Base-by-base conservation (phyloP, 2,797 vertebrate genomes). In the Tenualosa ilisha region DNA sequence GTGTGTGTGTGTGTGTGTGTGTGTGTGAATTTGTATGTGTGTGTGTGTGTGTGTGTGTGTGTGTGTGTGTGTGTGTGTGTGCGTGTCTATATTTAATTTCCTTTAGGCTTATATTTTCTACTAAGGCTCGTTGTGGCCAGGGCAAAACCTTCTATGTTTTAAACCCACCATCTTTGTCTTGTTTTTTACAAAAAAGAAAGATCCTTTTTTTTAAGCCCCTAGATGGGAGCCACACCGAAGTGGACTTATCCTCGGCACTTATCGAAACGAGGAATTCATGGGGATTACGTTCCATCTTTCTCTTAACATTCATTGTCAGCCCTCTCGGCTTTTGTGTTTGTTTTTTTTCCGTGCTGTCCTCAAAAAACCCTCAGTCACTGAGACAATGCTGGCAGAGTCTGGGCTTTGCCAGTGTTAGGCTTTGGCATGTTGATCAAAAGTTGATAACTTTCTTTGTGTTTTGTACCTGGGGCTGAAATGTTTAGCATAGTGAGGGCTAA, bases 161-260 rank as follows among this genome's bases (percentile, higher is more conserved):
- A 92, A 92, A 86, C 89, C 87, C 85, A 85, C 40, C 17, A 79
- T 82, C 83, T 90, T 88, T 84, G 82, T 85, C 65, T 87, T 90
- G 91, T 88, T 89, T 89, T 91, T 90, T 87, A 51, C 0, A 51
- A 51, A 51, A 51, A 51, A 51, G 82, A 89, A 86, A 83, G 59
- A 90, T 88, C 89, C 88, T 92, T 89, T 93, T 90, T 88, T 87
- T 85, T 93, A 91, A 92, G 93, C 92, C 92, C 87, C 90, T 85
- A 87, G 89, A 83, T 46, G 17, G 46, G 15, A 86, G 89, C 88
- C 89, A 88, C 86, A 86, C 89, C 82, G 90, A 90, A 92, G 86
- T 88, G 85, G 91, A 91, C 86, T 88, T 88, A 89, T 87, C 91
- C 88, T 56, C 85, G 84, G 88, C 89, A 85, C 83, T 89, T 88